Conservation (phyloP, 1,140 invertebrate genomes). For the Aphidius gifuensis region DNA sequence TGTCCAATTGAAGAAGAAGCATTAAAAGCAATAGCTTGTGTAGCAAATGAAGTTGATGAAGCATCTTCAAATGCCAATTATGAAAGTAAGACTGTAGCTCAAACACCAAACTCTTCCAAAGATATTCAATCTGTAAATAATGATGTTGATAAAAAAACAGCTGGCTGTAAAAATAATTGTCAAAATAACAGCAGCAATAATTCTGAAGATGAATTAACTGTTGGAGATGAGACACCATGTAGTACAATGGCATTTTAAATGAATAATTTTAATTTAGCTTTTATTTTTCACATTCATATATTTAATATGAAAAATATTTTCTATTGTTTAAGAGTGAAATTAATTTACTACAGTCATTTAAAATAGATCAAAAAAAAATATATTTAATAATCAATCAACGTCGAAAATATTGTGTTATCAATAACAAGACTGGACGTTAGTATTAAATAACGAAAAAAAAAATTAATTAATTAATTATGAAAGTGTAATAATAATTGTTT, state of each 20-base stretch:
- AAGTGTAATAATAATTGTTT: no score
- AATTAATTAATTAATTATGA: neutral
- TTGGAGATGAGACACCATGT: conserved; percentile 4
- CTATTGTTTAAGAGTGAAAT: no score
- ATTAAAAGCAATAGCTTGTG: conserved; percentile 28
- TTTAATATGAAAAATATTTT: no score
- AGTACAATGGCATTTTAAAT: conserved; percentile 3
- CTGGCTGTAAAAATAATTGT: conserved; percentile 22
- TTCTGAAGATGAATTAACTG: neutral
- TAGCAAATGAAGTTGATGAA: conserved; percentile 33
- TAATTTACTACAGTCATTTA: no score
- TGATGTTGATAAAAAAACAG: conserved; percentile 18
- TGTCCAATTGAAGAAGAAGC: conserved; percentile 37
- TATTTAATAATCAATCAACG: neutral
- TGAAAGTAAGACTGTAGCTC: conserved; percentile 16
- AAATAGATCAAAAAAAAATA: no score
- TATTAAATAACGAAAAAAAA: conserved; percentile 25
- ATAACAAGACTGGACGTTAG: conserved; percentile 32
- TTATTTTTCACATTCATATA: no score
- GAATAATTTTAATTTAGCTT: neutral
- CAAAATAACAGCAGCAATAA: neutral
- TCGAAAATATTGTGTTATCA: conserved; percentile 8
- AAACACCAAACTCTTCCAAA: conserved; percentile 8
- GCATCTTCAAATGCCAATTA: conserved; percentile 16
- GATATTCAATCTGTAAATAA: conserved; percentile 20